Evolutionary conservation across 2,797 vertebrate species (phyloP), one percentile per base, ranked within the genome.

Genomic region (Dryobates pubescens): DNA sequence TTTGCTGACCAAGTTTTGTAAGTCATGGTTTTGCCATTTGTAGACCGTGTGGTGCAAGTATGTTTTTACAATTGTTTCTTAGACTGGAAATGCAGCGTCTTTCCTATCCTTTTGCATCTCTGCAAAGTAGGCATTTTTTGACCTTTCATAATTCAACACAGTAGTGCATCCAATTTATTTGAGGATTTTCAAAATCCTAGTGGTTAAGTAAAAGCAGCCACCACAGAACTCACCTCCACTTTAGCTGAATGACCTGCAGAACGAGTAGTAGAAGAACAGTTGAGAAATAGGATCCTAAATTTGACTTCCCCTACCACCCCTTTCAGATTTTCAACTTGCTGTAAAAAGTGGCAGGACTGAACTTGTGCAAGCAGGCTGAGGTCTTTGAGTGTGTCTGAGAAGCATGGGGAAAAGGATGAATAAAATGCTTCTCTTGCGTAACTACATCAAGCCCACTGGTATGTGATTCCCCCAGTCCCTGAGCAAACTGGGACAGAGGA

Each of bases 341-440:
- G 73, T 83, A 56, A 81, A 80, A 81, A 38, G 6, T 1, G 3
- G 22, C 93, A 94, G 85, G 89, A 90, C 70, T 74, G 59, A 63
- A 92, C 92, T 78, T 95, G 87, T 93, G 53, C 71, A 36, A 76
- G 6, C 74, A 84, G 77, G 79, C 45, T 80, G 72, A 20, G 69
- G 77, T 17, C 51, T 88, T 43, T 16, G 69, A 87, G 26, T 7
- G 41, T 65, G 68, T 54, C 82, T 74, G 69, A 41, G 45, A 47
- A 63, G 51, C 22, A 9, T 14, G 2, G 54, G 64, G 32, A 19
- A 26, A 22, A 76, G 36, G 56, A 47, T n/a, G 61, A 77, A 49
- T 18, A 10, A 54, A 78, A 45, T 27, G 22, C 26, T 68, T 47
- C 79, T 64, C 62, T 88, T 94, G 62, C 12, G 1, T 11, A 77